Conservation (phyloP, 1,140 invertebrate species). For the Diuraphis noxia region DNA sequence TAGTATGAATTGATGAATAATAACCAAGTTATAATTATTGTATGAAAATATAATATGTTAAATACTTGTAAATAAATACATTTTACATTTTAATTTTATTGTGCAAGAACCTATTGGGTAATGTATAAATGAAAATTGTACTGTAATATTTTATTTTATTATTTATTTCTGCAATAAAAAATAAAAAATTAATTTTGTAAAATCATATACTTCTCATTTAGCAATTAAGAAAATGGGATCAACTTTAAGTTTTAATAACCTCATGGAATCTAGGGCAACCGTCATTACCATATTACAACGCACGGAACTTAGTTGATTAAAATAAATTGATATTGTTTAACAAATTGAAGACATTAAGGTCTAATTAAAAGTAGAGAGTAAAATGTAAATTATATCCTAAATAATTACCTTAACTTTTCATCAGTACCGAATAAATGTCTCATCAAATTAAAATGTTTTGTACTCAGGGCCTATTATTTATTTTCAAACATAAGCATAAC, state of each 20-base stretch:
- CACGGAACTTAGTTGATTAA: slow-evolving; percentile 32
- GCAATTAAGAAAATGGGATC: slow-evolving; percentile 10
- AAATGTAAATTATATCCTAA: slow-evolving; percentile 32
- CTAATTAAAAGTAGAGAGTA: slow-evolving; percentile 33
- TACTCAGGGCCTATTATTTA: not conserved
- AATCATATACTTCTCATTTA: not conserved
- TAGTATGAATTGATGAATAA: too few species aligned
- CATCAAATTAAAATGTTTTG: not conserved
- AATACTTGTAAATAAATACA: too few species aligned
- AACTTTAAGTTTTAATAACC: slow-evolving; percentile 26
- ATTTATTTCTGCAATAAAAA: not conserved
- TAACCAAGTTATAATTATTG: too few species aligned
- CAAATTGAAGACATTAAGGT: slow-evolving; percentile 40
- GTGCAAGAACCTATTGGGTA: too few species aligned
- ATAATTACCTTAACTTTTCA: slow-evolving; percentile 38
- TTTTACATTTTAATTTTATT: too few species aligned
- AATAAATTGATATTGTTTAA: slow-evolving; percentile 40
- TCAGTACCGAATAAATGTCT: not conserved
- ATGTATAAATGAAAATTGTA: not conserved
- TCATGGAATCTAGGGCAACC: not conserved
- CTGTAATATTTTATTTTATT: not conserved
- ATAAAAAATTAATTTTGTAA: not conserved
- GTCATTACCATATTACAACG: slow-evolving; percentile 35
- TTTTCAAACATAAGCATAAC: not conserved
- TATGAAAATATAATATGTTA: too few species aligned